These are phyloP conservation scores for Ovis canadensis DNA, from an alignment of 2,113 vertebrate species.

Conservation along the genomic window DNA sequence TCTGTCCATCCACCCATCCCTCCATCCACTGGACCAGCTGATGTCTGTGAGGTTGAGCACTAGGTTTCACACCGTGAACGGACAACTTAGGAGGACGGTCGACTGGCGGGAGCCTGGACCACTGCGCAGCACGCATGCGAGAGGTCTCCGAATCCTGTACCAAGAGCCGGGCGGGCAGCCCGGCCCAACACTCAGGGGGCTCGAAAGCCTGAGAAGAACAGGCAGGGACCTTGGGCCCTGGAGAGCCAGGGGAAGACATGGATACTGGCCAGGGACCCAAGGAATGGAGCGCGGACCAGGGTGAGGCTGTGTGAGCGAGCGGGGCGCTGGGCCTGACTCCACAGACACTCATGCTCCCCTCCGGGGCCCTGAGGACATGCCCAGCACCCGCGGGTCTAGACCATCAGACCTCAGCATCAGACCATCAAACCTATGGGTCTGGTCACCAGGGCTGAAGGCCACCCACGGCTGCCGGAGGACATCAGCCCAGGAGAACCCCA, in stretches of 20 bases:
- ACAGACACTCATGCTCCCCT: fast-evolving
- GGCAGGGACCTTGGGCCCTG: background rate
- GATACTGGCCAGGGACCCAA: background rate
- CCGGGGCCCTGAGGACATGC: fast-evolving
- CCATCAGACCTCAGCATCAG: background rate
- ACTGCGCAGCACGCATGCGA: no score
- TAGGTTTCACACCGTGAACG: fast-evolving
- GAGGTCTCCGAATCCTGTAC: background rate
- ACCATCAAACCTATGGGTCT: background rate
- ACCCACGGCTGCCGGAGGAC: background rate
- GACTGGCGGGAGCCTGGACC: fast-evolving
- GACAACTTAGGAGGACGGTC: fast-evolving
- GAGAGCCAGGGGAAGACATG: background rate
- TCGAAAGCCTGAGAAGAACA: background rate
- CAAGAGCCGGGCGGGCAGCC: background rate
- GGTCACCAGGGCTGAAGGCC: background rate
- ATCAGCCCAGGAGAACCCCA: background rate
- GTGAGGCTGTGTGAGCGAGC: fast-evolving
- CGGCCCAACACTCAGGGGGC: background rate
- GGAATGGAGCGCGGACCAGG: no score
- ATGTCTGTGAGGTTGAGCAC: fast-evolving
- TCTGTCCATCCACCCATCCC: no score
- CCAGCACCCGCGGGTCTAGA: background rate
- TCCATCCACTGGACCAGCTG: background rate
- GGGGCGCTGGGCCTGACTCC: background rate